These are phyloP conservation scores for Paguma larvata DNA, from an alignment of 2,797 vertebrate genomes.

Conservation along the genomic window DNA sequence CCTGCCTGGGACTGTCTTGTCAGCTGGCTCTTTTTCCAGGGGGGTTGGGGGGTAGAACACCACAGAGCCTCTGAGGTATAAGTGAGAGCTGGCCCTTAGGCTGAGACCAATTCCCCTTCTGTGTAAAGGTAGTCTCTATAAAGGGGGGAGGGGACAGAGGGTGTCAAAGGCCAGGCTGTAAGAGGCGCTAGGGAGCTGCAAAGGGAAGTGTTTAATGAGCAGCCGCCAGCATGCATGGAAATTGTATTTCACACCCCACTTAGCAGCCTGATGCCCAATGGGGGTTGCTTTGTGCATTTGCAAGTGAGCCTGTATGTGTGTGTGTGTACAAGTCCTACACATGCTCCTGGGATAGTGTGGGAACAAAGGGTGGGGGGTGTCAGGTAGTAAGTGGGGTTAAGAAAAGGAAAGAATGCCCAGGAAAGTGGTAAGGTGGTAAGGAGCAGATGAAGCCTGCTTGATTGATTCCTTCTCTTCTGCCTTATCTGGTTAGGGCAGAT, in stretches of 20 bases:
- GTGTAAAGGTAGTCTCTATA: conserved; percentile 72
- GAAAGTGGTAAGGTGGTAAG: neutral
- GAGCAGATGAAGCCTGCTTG: neutral
- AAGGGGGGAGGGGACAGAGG: conserved; percentile 12
- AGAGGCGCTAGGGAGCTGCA: conserved; percentile 81
- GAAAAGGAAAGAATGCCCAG: neutral
- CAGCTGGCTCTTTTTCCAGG: conserved; percentile 44
- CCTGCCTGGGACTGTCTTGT: conserved; percentile 49
- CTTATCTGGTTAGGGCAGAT: neutral
- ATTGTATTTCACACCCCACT: conserved; percentile 84
- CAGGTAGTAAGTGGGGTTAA: neutral
- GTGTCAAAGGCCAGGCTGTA: conserved; percentile 82
- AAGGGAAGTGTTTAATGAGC: conserved; percentile 84
- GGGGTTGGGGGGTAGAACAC: neutral
- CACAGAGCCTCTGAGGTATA: conserved; percentile 9
- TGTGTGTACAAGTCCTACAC: conserved; percentile 28
- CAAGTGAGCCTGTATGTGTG: neutral
- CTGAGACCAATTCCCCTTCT: conserved; percentile 50
- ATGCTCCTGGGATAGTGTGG: neutral
- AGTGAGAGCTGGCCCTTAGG: neutral
- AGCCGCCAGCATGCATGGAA: conserved; percentile 69
- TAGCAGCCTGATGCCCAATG: conserved; percentile 77
- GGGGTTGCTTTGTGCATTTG: conserved; percentile 21
- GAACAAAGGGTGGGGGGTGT: neutral
- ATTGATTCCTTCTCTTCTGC: neutral